Evolutionary conservation across 2,113 vertebrate species (phyloP).

Genomic region (Neolamprologus longior): DNA sequence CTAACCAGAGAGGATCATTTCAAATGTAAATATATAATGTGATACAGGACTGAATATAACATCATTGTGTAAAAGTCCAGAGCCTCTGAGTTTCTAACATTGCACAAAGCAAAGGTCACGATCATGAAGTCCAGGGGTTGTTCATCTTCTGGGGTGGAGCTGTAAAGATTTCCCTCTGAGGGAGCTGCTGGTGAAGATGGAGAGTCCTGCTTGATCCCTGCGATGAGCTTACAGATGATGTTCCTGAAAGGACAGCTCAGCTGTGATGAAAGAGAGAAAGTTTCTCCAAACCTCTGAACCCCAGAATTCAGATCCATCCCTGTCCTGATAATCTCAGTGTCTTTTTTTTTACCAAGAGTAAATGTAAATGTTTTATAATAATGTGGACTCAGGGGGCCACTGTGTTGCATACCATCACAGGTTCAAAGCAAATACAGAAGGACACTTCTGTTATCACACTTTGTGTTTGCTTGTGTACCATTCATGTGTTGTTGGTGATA

Average conservation of each 20-base stretch:
- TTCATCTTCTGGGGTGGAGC: not conserved
- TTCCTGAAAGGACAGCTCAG: not conserved
- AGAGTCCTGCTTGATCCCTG: not conserved
- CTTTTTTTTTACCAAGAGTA: not conserved
- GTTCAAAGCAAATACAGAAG: not conserved
- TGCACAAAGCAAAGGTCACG: fast-evolving
- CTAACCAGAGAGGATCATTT: not conserved
- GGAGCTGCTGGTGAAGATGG: not conserved
- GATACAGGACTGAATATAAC: not conserved
- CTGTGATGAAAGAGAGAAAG: not conserved
- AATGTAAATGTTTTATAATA: not conserved
- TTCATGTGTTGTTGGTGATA: not conserved
- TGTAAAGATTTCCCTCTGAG: not conserved
- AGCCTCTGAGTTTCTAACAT: not conserved
- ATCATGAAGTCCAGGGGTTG: fast-evolving
- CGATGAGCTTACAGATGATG: not conserved
- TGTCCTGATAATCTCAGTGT: not conserved
- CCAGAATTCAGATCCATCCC: not conserved
- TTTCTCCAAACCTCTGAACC: not conserved
- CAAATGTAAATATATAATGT: not conserved
- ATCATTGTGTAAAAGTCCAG: not conserved
- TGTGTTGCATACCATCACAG: fast-evolving
- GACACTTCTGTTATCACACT: not conserved
- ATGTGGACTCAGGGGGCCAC: not conserved
- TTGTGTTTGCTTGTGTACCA: not conserved